These are phyloP conservation scores for Characodon lateralis DNA, from an alignment of 2,797 vertebrate genomes.

Conservation along the genomic window DNA sequence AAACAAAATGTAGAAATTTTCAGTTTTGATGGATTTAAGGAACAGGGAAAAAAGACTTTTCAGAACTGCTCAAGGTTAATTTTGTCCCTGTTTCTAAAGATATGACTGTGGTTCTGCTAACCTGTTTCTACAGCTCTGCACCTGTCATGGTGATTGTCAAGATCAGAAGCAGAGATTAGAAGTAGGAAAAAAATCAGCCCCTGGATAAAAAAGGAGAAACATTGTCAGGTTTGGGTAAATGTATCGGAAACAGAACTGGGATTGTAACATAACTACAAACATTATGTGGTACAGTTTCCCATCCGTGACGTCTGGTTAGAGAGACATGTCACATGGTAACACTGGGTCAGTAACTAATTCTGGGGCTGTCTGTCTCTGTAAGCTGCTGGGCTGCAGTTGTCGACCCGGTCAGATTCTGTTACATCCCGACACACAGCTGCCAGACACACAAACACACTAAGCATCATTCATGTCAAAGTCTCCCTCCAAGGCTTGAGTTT, in stretches of 20 bases:
- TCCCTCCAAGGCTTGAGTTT: neutral
- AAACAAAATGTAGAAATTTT: neutral
- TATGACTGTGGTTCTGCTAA: neutral
- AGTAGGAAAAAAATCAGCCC: too few species aligned
- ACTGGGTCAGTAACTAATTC: conserved; percentile 20
- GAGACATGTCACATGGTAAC: conserved; percentile 6
- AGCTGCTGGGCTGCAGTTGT: conserved; percentile 61
- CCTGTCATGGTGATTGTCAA: too few species aligned
- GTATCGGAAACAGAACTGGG: neutral
- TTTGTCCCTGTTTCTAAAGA: neutral
- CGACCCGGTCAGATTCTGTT: conserved; percentile 59
- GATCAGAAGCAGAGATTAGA: too few species aligned
- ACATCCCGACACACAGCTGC: conserved; percentile 59
- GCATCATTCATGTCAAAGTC: conserved; percentile 2
- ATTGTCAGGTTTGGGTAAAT: too few species aligned
- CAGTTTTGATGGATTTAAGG: neutral
- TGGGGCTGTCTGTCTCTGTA: conserved; percentile 23
- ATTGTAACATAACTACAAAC: neutral
- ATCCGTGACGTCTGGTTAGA: too few species aligned
- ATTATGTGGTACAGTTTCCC: too few species aligned
- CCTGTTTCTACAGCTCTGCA: too few species aligned
- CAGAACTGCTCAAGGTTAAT: neutral
- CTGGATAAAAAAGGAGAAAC: neutral
- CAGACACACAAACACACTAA: conserved; percentile 39
- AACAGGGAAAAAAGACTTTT: neutral